Percentiles rank a stretch among this genome's conserved stretches.
Evolutionary conservation across 1,140 invertebrate genomes (phyloP).

Genomic region (Mycetomoellerius zeteki): DNA sequence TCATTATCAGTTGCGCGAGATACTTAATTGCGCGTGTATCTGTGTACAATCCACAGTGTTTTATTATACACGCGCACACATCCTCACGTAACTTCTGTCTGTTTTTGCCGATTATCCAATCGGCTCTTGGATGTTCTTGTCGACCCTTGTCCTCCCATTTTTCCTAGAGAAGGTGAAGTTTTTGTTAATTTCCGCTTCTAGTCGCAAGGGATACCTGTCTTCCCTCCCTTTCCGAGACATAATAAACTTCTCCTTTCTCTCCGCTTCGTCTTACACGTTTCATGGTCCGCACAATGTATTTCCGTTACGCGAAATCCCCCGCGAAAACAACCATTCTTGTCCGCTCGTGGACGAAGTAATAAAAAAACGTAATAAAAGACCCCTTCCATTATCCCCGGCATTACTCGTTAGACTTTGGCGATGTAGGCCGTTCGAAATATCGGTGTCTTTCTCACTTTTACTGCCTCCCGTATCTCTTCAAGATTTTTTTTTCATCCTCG

Average conservation of each 20-base stretch:
- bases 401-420: constrained; percentile 42
- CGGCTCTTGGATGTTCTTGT: constrained; percentile 23
- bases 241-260: constrained; percentile 58
- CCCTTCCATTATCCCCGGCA: constrained; percentile 11
- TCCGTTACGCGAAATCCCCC: constrained; percentile 40
- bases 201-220: constrained; percentile 32
- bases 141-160: neutral
- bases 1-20: neutral
- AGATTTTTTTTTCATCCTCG: neutral
- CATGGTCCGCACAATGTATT: constrained; percentile 46
- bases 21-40: neutral
- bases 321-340: constrained; percentile 51
- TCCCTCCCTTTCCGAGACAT: constrained; percentile 2
- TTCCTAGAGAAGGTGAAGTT: constrained; percentile 28
- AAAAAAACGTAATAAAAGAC: constrained; percentile 55
- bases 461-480: too few relatives aligned
- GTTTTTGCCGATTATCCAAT: constrained; percentile 47
- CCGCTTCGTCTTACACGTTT: constrained; percentile 39
- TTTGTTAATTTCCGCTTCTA: constrained; percentile 57
- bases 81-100: neutral
- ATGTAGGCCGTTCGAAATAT: constrained; percentile 10
- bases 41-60: neutral
- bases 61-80: neutral
- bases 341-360: constrained; percentile 1
- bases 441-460: neutral